Evolutionary conservation across 1,140 invertebrate species (phyloP).

Genomic region (Prorops nasuta): DNA sequence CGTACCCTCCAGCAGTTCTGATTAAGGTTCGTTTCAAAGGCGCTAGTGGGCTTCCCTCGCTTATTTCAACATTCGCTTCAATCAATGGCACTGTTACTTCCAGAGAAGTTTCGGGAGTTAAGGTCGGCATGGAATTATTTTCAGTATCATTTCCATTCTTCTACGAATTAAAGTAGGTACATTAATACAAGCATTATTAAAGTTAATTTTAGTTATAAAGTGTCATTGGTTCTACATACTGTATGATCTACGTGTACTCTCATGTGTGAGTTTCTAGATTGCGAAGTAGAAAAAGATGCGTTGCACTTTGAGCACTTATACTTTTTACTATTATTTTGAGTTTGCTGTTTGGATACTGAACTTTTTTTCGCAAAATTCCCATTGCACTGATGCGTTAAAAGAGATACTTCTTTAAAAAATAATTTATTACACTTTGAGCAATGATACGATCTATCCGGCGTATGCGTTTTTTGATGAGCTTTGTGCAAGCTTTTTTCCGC

Average conservation of each 20-base stretch:
- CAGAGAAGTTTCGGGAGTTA: constrained; percentile 29
- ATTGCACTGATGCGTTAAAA: constrained; percentile 39
- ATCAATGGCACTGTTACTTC: constrained; percentile 22
- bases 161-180: constrained; percentile 14
- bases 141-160: constrained; percentile 18
- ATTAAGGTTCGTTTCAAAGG: constrained; percentile 44
- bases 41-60: constrained; percentile 26
- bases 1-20: constrained; percentile 35
- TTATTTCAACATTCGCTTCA: constrained; percentile 36
- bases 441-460: constrained; percentile 40
- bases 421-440: constrained; percentile 46
- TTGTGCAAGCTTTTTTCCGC: constrained; percentile 31
- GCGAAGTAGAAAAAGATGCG: constrained; percentile 30
- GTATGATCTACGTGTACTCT: constrained; percentile 24
- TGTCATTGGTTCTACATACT: constrained; percentile 2
- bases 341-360: constrained; percentile 18
- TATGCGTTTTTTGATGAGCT: constrained; percentile 36
- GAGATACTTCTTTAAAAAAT: constrained; percentile 45
- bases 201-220: not conserved
- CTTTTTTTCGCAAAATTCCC: constrained; percentile 21
- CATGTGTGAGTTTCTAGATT: constrained; percentile 39
- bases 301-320: constrained; percentile 38
- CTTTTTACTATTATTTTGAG: constrained; percentile 24
- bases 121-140: constrained; percentile 27
- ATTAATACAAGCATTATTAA: not conserved